Conservation (phyloP, 2,797 vertebrate species). For the Anolis apletophallus region DNA sequence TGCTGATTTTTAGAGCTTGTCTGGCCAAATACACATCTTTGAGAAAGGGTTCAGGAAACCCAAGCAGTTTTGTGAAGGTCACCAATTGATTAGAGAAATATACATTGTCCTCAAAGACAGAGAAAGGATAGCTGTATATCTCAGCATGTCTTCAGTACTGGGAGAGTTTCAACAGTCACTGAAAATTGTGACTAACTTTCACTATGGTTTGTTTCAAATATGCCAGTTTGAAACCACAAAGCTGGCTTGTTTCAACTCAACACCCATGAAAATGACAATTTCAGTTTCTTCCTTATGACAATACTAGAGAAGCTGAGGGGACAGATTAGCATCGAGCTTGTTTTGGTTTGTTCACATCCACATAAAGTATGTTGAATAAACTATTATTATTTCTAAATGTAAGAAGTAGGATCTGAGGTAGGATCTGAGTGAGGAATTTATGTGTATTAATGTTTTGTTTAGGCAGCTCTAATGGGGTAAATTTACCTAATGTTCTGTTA, state of each 20-base stretch:
- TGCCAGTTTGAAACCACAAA: not conserved
- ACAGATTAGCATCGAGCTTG: not conserved
- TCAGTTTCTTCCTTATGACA: not conserved
- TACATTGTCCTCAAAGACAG: not conserved
- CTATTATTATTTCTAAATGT: not conserved
- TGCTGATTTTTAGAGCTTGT: not conserved
- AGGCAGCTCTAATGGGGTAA: not conserved
- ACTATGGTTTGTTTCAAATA: not conserved
- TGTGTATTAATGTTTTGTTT: slow-evolving; percentile 11
- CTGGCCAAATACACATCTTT: not conserved
- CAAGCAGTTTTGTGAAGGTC: not conserved
- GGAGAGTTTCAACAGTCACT: not conserved
- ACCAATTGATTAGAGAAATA: not conserved
- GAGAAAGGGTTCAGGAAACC: not conserved
- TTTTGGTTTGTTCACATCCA: not conserved
- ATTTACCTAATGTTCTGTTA: not conserved
- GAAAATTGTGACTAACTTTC: not conserved
- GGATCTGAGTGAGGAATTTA: slow-evolving; percentile 13
- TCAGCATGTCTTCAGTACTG: not conserved
- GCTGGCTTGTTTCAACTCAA: not conserved
- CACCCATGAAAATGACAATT: not conserved
- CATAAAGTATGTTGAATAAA: not conserved
- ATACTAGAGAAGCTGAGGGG: not conserved
- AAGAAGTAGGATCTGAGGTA: not conserved
- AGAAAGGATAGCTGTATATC: too few species aligned